Evolutionary conservation across 2,113 vertebrate species (phyloP).

Genomic region (Leptodactylus fuscus): DNA sequence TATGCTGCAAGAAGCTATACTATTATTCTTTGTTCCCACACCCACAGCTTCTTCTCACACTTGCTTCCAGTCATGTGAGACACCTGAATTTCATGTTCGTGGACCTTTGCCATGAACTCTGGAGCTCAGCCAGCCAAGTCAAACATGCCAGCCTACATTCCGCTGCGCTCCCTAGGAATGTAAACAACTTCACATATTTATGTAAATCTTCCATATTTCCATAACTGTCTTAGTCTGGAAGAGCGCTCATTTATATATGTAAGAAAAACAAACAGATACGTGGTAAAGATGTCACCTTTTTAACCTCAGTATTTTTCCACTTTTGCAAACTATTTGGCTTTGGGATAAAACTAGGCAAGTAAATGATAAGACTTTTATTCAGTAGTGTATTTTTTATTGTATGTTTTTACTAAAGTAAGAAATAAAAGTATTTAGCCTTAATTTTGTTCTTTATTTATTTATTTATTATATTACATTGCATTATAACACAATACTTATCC

Average conservation of each 20-base stretch:
- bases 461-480: no score
- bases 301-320: neutral
- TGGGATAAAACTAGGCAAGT: no score
- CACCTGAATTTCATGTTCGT: conserved; percentile 35
- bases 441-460: no score
- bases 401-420: no score
- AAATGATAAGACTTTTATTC: no score
- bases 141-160: neutral
- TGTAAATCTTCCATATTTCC: neutral
- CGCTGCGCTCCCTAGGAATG: neutral
- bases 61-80: neutral
- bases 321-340: neutral
- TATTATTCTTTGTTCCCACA: conserved; percentile 13
- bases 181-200: neutral
- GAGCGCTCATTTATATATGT: neutral
- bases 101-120: conserved; percentile 1
- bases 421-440: no score
- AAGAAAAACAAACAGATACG: neutral
- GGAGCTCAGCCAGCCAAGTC: neutral
- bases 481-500: no score
- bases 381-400: no score
- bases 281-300: neutral
- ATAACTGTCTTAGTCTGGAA: neutral
- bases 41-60: conserved; percentile 11
- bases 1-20: neutral